These are phyloP conservation scores for Andrena trimmerana DNA, from an alignment of 2,888 invertebrate genomes.

Conservation along the genomic window DNA sequence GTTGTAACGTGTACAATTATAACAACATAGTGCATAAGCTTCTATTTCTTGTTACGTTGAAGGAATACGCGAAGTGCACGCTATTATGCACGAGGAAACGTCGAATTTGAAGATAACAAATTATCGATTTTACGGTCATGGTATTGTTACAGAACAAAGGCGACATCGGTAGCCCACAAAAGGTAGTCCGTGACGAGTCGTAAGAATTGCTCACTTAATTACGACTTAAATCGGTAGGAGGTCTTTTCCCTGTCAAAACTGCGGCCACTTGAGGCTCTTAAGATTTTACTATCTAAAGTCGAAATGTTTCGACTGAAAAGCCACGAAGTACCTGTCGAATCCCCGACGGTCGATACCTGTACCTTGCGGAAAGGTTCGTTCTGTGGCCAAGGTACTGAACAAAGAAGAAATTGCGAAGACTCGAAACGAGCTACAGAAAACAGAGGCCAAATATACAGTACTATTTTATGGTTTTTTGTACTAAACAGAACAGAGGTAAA, in stretches of 20 bases:
- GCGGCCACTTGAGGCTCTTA: conserved; percentile 61
- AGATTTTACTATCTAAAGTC: conserved; percentile 54
- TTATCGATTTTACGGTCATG: conserved; percentile 26
- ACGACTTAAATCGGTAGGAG: conserved; percentile 72
- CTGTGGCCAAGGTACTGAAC: conserved; percentile 5
- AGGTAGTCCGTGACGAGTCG: conserved; percentile 66
- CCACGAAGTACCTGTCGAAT: conserved; percentile 64
- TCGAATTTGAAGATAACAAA: conserved; percentile 16
- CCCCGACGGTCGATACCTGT: conserved; percentile 38
- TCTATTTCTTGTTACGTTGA: neutral
- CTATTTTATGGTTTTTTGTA: neutral
- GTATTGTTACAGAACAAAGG: conserved; percentile 15
- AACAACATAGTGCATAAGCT: too few relatives aligned
- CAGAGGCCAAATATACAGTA: neutral
- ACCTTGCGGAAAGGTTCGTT: conserved; percentile 8
- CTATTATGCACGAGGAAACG: neutral
- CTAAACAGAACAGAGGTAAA: neutral
- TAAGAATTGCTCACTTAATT: conserved; percentile 73
- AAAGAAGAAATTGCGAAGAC: conserved; percentile 10
- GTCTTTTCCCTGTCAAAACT: conserved; percentile 74
- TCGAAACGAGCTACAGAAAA: neutral
- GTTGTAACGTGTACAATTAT: too few relatives aligned
- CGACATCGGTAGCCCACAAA: conserved; percentile 29
- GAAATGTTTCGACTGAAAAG: conserved; percentile 58
- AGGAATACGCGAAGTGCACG: neutral